These are phyloP conservation scores for Agonopterix alstromeriana DNA, from an alignment of 2,888 invertebrate genomes.

Conservation along the genomic window DNA sequence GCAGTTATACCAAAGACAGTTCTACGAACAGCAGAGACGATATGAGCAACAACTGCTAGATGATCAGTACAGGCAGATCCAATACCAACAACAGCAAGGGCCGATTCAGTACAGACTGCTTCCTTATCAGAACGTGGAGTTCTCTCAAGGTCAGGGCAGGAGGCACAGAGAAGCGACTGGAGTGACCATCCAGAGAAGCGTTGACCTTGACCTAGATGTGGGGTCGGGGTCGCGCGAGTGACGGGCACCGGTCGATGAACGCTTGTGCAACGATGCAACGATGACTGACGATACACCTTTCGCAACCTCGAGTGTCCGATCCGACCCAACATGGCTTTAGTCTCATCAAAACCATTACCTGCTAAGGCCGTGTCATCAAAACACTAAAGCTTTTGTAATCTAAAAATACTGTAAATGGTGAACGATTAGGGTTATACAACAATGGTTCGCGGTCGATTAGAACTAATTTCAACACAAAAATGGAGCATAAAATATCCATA, in stretches of 20 bases:
- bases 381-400: too few species aligned
- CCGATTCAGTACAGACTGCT: slow-evolving; percentile 21
- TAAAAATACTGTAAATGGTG: too few species aligned
- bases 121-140: slow-evolving; percentile 21
- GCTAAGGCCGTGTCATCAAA: too few species aligned
- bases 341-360: too few species aligned
- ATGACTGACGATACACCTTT: not conserved
- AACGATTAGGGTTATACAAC: too few species aligned
- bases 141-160: slow-evolving; percentile 18
- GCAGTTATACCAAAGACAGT: slow-evolving; percentile 12
- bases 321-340: too few species aligned
- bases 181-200: slow-evolving; percentile 27
- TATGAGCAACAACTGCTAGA: slow-evolving; percentile 17
- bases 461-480: not conserved
- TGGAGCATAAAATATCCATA: not conserved
- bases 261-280: not conserved
- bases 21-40: slow-evolving; percentile 24
- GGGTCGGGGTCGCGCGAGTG: slow-evolving; percentile 27
- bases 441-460: too few species aligned
- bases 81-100: slow-evolving; percentile 10
- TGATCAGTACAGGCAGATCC: slow-evolving; percentile 18
- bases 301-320: not conserved
- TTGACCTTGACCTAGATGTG: slow-evolving; percentile 65
- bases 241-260: slow-evolving; percentile 2
- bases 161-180: slow-evolving; percentile 13